Percentiles rank a stretch among this genome's conserved stretches.
Evolutionary conservation across 2,888 invertebrate species (phyloP).

Genomic region (Strigamia crassipes): DNA sequence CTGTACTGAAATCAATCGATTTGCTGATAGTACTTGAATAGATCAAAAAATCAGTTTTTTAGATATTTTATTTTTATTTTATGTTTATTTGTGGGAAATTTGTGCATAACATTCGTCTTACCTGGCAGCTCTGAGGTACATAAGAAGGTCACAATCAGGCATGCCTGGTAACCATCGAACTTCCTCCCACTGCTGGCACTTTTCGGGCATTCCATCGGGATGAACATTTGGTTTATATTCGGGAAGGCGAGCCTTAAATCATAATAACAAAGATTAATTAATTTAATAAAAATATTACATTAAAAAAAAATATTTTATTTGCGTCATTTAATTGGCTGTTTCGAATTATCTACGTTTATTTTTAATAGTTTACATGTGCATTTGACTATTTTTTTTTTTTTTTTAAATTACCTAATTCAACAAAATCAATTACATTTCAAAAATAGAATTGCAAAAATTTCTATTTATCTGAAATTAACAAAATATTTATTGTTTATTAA

Average conservation of each 20-base stretch:
- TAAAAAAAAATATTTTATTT: background rate
- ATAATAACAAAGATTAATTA: background rate
- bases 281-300: background rate
- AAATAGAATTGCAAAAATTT: too few relatives aligned
- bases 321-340: background rate
- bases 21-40: too few relatives aligned
- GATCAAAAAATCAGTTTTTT: too few relatives aligned
- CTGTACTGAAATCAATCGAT: too few relatives aligned
- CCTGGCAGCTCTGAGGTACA: constrained; percentile 95
- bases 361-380: too few relatives aligned
- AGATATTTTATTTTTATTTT: too few relatives aligned
- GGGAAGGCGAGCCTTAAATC: constrained; percentile 67
- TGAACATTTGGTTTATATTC: constrained; percentile 62
- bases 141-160: constrained; percentile 92
- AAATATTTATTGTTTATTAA: too few relatives aligned
- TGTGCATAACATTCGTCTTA: constrained; percentile 50
- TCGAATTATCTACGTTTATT: background rate
- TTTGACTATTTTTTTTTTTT: too few relatives aligned
- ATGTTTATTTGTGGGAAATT: background rate
- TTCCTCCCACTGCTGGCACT: constrained; percentile 74
- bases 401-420: too few relatives aligned
- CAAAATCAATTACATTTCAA: too few relatives aligned
- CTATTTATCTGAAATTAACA: too few relatives aligned
- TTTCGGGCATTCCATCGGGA: constrained; percentile 60
- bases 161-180: constrained; percentile 93